Evolutionary conservation across 2,888 invertebrate species (phyloP), one percentile per base, ranked within the genome.

Genomic region (Drosophila mettleri): DNA sequence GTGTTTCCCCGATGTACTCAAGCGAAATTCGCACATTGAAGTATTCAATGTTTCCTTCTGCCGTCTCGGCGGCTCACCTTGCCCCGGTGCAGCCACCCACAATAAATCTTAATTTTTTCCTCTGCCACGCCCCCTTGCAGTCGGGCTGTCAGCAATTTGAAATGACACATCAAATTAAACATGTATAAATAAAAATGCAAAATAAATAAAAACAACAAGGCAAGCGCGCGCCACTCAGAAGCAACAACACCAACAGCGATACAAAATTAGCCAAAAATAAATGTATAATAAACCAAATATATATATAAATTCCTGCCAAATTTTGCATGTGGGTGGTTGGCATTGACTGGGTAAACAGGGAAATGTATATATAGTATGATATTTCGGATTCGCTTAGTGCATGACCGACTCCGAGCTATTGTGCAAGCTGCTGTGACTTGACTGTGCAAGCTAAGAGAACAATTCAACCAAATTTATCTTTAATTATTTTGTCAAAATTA

Each of bases 151-250:
- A 69, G 64, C 81, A 69, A 78, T 73, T 73, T 67, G 38, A 80
- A 77, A 74, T 82, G 86, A 83, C 83, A 86, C 86, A 83, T 81
- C 83, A 81, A 79, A 79, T 84, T 79, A 85, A 80, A 85, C 79
- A 72, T 68, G 61, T 69, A 63, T 77, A 75, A 85, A 86, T 74
- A 77, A 66, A 74, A 72, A 59, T 61, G 52, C 53, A 45, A 74
- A 60, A 66, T 60, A 66, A 74, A 65, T 54, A 61, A 66, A 51
- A 49, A 66, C 12, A 49, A 49, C 62, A 33, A 49, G 29, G 58
- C 62, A 16, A 45, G 69, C 57, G 52, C 39, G 52, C 43, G 61
- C 36, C 67, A 51, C 34, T 24, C 39, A 34, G 6, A 6, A 12
- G 18, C 48, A 48, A n/a, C 52, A 61, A 27, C 53, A 68, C 38